Base-by-base conservation (phyloP, 64 coral and sea anemone species). In the Pachyseris speciosa region DNA sequence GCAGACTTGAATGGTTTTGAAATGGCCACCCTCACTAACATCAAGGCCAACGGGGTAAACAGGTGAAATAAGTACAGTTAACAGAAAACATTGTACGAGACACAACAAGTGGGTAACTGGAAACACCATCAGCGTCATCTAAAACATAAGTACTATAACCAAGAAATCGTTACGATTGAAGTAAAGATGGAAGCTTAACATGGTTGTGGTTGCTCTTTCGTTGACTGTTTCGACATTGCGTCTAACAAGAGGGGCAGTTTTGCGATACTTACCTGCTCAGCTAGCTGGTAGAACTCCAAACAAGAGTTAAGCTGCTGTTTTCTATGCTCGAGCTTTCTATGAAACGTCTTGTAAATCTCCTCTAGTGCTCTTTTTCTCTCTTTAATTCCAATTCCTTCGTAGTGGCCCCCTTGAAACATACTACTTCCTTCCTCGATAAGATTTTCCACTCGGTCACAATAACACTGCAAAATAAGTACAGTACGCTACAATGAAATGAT, bases 341-440 rank as follows among this genome's bases (percentile, higher is more conserved):
- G 65, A 63, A 99, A 89, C 34, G 34, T 87, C 38, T 92, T 95
- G 22, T 93, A 92, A 0, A 83, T 75, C n/a, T 92, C 86, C 74
- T 95, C 94, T 19, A 99, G 84, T 28, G 72, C 32, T 99, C 86
- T 93, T 26, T 88, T 95, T 28, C 94, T 90, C 59, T 99, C 97
- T 68, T 90, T 95, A 15, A 99, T 83, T 28, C 93, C 86, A 76
- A 95, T 91, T 16, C 93, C 70, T 59, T 99, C 97, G 15, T 85
- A 95, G 20, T 95, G 86, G 30, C 90, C 94, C 12, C 85, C 86
- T 73, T 99, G 90, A 12, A 83, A 92, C 36, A 99, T 86, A 41
- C 89, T 92, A 43, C 97, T 94, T 51, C 86, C 93, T 80, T 98
- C 97, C 81, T 95, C 93, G 1, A 99, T 65, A 9, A 99, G 41